Conservation (phyloP, 1,140 invertebrate genomes). For the Trichomalopsis sarcophagae region DNA sequence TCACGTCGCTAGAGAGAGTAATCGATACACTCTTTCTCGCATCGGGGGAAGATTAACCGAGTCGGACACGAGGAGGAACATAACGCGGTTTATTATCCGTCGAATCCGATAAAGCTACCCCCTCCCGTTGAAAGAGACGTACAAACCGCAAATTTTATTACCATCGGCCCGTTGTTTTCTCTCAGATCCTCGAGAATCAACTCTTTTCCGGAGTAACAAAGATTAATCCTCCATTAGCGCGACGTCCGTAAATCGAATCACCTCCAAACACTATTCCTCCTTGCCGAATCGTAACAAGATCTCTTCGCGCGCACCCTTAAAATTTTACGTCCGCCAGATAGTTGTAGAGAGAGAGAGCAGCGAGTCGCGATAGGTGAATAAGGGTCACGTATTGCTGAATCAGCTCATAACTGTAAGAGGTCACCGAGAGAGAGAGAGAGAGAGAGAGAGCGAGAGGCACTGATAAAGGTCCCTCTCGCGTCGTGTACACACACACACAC, state of each 20-base stretch:
- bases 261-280: not conserved
- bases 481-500: not conserved
- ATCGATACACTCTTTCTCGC: not conserved
- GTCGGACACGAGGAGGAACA: not conserved
- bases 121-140: not conserved
- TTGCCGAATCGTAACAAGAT: not conserved
- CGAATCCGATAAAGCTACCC: not conserved
- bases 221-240: not conserved
- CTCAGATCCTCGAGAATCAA: not conserved
- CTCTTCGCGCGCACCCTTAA: not conserved
- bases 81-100: not conserved
- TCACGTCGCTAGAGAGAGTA: not conserved
- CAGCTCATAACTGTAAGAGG: slow-evolving; percentile 18
- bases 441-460: not conserved
- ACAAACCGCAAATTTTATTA: not conserved
- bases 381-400: slow-evolving; percentile 37
- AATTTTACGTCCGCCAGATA: not conserved
- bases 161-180: not conserved
- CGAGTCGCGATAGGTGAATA: slow-evolving; percentile 24
- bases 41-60: not conserved
- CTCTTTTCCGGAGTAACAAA: not conserved
- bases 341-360: not conserved
- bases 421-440: not conserved
- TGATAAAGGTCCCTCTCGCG: not conserved
- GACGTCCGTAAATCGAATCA: not conserved